Evolutionary conservation across 1,140 invertebrate species (phyloP).

Genomic region (Contarinia nasturtii): DNA sequence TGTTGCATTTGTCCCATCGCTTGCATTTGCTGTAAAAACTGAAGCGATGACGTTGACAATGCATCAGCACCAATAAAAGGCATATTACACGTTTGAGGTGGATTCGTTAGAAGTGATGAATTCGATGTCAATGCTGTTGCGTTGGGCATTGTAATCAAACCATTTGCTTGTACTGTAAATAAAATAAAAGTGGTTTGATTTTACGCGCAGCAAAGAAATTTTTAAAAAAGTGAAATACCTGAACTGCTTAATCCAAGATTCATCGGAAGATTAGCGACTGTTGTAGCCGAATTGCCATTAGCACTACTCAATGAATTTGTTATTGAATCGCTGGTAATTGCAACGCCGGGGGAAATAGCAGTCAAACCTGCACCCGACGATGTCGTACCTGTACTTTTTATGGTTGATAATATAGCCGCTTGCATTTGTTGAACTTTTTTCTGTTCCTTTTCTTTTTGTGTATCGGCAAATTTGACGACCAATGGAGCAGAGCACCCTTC

Average conservation of each 20-base stretch:
- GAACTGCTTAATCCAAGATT: background rate
- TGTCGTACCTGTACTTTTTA: constrained; percentile 32
- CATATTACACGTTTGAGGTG: constrained; percentile 5
- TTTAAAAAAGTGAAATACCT: constrained; percentile 4
- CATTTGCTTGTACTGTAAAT: constrained; percentile 5
- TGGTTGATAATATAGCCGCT: constrained; percentile 53
- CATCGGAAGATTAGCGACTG: background rate
- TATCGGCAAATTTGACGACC: constrained; percentile 97
- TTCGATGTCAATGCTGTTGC: constrained; percentile 18
- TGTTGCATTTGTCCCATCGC: constrained; percentile 48
- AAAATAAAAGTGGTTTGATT: no score
- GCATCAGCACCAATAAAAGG: constrained; percentile 30
- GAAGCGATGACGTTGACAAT: constrained; percentile 38
- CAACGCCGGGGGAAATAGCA: constrained; percentile 20
- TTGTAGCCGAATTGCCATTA: constrained; percentile 1
- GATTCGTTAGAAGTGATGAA: constrained; percentile 26
- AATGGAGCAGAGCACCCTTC: constrained; percentile 93
- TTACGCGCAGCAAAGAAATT: no score
- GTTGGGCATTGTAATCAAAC: constrained; percentile 14
- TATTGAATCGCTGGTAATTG: constrained; percentile 1
- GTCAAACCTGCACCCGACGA: constrained; percentile 33
- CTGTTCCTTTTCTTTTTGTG: constrained; percentile 95
- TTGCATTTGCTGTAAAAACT: constrained; percentile 58
- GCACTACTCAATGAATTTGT: constrained; percentile 11
- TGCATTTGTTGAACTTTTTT: constrained; percentile 85